These are phyloP conservation scores for Lordiphosa stackelbergi DNA, from an alignment of 1,140 invertebrate species.

Conservation along the genomic window DNA sequence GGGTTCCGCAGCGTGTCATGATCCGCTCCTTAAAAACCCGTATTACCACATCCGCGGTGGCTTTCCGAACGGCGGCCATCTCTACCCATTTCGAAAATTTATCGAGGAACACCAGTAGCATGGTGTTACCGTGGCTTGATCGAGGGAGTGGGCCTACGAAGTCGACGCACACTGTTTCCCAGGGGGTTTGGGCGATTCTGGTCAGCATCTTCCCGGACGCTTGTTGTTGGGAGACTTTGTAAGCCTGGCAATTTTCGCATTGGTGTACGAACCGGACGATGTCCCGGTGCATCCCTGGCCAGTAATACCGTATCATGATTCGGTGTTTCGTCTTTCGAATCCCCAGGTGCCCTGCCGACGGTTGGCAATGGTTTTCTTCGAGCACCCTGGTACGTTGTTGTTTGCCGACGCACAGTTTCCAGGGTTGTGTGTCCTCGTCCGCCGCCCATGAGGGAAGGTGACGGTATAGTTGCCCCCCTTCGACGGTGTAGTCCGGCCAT, in stretches of 20 bases:
- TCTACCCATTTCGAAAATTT: neutral
- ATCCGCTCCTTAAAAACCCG: neutral
- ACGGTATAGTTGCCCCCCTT: no score
- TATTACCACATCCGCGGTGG: no score
- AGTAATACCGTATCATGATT: neutral
- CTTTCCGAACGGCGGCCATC: neutral
- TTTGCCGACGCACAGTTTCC: neutral
- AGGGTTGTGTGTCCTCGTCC: no score
- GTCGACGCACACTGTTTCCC: neutral
- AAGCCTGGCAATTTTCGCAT: neutral
- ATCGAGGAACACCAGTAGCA: slow-evolving; percentile 1
- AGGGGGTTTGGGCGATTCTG: neutral
- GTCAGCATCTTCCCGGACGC: slow-evolving; percentile 1
- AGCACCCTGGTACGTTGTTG: neutral
- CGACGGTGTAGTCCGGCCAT: no score
- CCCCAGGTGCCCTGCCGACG: neutral
- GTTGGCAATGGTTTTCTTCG: neutral
- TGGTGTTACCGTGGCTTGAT: neutral
- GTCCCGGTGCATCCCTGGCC: neutral
- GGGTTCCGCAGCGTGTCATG: neutral
- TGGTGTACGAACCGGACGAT: neutral
- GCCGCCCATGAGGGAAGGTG: no score
- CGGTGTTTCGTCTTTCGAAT: neutral
- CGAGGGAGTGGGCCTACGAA: neutral
- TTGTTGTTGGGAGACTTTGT: neutral